A percentile compares a stretch with the other conserved stretches of the same genome.
phyloP scores from a whole-genome alignment of 2,888 invertebrate genomes.

The Ennomos fuscantarius region DNA sequence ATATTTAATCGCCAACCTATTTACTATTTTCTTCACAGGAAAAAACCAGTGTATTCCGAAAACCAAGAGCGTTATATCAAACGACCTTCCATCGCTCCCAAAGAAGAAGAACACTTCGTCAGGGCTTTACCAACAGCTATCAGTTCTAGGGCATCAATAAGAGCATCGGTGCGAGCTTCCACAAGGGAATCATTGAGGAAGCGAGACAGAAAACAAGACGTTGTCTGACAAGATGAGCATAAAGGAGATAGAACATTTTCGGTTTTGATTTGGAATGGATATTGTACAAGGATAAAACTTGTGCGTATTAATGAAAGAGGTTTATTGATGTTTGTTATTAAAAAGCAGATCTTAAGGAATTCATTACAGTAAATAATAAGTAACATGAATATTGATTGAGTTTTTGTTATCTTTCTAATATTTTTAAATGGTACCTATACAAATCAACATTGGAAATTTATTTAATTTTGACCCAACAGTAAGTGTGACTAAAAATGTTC shows the following conservation, averaged over 20 bases:
- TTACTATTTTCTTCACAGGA: constrained; percentile 47
- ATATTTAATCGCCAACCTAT: neutral
- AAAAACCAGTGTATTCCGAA: constrained; percentile 47
- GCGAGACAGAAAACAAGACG: constrained; percentile 27
- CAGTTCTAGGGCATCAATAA: constrained; percentile 72
- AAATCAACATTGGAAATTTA: too few relatives aligned
- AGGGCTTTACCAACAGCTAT: constrained; percentile 64
- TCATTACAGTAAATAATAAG: too few relatives aligned
- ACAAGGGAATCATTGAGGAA: constrained; percentile 46
- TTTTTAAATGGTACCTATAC: too few relatives aligned
- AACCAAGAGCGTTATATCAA: constrained; percentile 64
- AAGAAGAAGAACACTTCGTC: constrained; percentile 59
- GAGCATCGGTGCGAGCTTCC: constrained; percentile 64
- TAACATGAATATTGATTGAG: too few relatives aligned
- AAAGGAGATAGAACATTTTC: constrained; percentile 1
- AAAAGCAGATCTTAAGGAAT: too few relatives aligned
- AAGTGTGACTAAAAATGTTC: too few relatives aligned
- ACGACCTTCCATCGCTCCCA: constrained; percentile 49
- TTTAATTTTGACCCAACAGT: too few relatives aligned
- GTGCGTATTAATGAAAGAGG: too few relatives aligned
- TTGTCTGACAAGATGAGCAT: constrained; percentile 27
- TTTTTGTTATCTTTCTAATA: too few relatives aligned
- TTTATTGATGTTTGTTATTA: too few relatives aligned
- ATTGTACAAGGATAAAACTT: too few relatives aligned
- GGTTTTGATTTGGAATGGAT: neutral